phyloP scores from a whole-genome alignment of 1,140 invertebrate species.

The Drosophila sulfurigaster region DNA sequence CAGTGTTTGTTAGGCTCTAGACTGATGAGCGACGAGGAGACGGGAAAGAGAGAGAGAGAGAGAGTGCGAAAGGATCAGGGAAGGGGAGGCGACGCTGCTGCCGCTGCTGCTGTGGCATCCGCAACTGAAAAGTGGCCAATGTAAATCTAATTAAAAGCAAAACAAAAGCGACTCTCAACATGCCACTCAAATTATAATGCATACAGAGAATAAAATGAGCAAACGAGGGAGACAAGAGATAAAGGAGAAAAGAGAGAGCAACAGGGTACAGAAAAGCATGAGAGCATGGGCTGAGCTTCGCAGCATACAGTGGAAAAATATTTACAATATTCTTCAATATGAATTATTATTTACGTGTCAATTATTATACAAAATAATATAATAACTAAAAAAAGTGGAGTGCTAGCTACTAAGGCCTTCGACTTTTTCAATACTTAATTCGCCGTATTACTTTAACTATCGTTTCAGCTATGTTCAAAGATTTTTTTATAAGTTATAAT shows the following conservation, averaged over 20 bases:
- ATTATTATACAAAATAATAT: too few relatives aligned
- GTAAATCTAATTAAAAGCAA: slow-evolving; percentile 83
- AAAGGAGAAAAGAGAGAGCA: background rate
- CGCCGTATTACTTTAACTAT: too few relatives aligned
- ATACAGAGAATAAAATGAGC: slow-evolving; percentile 46
- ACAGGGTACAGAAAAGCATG: background rate
- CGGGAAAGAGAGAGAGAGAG: background rate
- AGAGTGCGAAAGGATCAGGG: background rate
- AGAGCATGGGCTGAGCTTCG: slow-evolving; percentile 3
- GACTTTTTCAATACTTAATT: too few relatives aligned
- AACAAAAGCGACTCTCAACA: slow-evolving; percentile 81
- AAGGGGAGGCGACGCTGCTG: background rate
- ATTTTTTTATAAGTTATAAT: too few relatives aligned
- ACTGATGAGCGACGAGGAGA: slow-evolving; percentile 42
- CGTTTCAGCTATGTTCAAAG: too few relatives aligned
- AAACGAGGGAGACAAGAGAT: background rate
- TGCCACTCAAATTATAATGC: slow-evolving; percentile 82
- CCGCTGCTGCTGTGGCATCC: slow-evolving; percentile 38
- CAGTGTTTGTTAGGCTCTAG: slow-evolving; percentile 69
- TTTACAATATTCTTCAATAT: too few relatives aligned
- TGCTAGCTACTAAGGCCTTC: too few relatives aligned
- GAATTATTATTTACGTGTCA: too few relatives aligned
- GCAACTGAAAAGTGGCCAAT: slow-evolving; percentile 80
- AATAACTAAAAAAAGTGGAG: too few relatives aligned
- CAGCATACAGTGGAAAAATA: slow-evolving; percentile 6